Percentiles rank a stretch among this genome's conserved stretches.
phyloP scores from a whole-genome alignment of 2,113 vertebrate species.

The human (Homo sapiens) region DNA sequence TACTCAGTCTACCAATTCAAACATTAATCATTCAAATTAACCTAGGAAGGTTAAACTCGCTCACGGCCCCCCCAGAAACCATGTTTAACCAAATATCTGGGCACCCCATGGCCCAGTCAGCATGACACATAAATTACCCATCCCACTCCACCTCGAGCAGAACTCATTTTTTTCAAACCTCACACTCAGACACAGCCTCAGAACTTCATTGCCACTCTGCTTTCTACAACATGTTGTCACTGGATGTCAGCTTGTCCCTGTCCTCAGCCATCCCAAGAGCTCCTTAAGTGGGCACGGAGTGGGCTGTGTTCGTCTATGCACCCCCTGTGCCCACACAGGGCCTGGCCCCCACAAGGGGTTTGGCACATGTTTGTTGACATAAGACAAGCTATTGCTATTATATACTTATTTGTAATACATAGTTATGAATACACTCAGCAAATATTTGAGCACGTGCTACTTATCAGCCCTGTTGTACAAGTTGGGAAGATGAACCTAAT shows the following conservation, averaged over 20 bases:
- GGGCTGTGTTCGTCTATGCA: not conserved
- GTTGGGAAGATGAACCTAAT: not conserved
- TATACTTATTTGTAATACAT: not conserved
- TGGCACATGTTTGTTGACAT: not conserved
- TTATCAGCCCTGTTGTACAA: fast-evolving
- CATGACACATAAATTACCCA: not conserved
- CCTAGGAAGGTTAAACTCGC: not conserved
- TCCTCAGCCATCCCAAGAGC: not conserved
- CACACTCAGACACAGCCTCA: not conserved
- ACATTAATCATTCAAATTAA: not conserved
- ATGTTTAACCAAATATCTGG: no score
- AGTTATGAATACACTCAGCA: not conserved
- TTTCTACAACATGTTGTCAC: not conserved
- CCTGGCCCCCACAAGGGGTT: not conserved
- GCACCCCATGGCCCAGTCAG: not conserved
- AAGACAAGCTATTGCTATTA: not conserved
- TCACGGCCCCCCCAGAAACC: not conserved
- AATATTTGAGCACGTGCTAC: not conserved
- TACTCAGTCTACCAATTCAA: not conserved
- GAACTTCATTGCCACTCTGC: not conserved
- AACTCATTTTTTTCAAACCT: not conserved
- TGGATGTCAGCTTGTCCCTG: no score
- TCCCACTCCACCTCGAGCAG: not conserved
- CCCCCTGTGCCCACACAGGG: not conserved
- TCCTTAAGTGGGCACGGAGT: not conserved